Conservation (phyloP, 2,888 invertebrate genomes). For the Apotomis betuletana region DNA sequence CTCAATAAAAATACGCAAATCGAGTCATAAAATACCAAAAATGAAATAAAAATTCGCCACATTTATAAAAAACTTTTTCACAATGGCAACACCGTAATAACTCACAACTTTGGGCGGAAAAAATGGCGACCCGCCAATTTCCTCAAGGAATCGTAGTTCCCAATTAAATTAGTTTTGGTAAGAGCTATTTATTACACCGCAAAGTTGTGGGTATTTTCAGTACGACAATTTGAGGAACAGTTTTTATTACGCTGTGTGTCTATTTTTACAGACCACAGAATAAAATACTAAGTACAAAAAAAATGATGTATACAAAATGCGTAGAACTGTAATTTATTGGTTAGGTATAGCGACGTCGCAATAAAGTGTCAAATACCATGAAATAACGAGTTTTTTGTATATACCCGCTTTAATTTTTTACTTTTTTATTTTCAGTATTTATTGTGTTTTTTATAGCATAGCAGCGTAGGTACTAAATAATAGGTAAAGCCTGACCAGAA, state of each 20-base stretch:
- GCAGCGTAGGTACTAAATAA: too few species aligned
- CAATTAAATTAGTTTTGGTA: conserved; percentile 39
- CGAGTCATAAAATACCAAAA: background rate
- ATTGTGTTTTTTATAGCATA: too few species aligned
- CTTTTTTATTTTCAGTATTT: too few species aligned
- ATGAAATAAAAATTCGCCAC: background rate
- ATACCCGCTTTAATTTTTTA: too few species aligned
- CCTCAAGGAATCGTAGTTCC: conserved; percentile 21
- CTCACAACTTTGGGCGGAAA: conserved; percentile 37
- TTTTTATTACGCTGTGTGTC: background rate
- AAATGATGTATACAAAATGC: too few species aligned
- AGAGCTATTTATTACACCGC: conserved; percentile 26
- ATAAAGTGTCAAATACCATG: too few species aligned
- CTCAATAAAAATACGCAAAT: conserved; percentile 3
- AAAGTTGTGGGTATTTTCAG: conserved; percentile 9
- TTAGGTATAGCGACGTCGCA: too few species aligned
- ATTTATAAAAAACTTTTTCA: conserved; percentile 15
- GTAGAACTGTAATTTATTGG: too few species aligned
- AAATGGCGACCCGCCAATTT: conserved; percentile 37
- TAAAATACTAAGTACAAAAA: too few species aligned
- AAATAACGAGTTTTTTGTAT: too few species aligned
- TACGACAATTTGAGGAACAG: background rate
- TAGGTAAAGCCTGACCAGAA: too few species aligned
- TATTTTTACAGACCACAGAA: too few species aligned
- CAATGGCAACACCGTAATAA: conserved; percentile 28